Base-by-base conservation (phyloP, 2,888 invertebrate species). In the Ceraclea dissimilis region DNA sequence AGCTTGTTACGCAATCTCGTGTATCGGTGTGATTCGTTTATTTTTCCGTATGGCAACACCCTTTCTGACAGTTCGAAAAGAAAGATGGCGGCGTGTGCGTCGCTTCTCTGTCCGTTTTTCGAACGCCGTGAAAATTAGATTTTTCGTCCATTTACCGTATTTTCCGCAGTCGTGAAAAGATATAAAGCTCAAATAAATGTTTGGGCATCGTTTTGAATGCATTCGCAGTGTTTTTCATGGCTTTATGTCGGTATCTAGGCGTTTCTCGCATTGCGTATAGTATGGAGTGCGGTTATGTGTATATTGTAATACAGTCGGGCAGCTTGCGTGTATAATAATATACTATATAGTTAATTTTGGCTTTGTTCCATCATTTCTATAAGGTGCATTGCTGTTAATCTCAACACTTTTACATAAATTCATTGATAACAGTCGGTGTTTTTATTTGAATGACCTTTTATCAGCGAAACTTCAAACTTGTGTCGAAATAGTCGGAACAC, bases 31-130 rank as follows among this genome's bases (percentile, higher is more conserved):
- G 43, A 8, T 43, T 5, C 4, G 4, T 43, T 16, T 43, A 43
- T 43, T 26, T 26, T 10, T 4, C 26, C 26, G 10, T 10, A n/a
- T 26, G 26, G 26, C 26, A 26, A 26, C 26, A 26, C 10, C 10
- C 26, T 10, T 26, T 10, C 54, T 58, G 58, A 58, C 58, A 58
- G 58, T 58, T 58, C 58, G 46, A 58, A 58, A 51, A 54, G 10
- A 26, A 26, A 26, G 26, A 58, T 58, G 58, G 58, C 58, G 58
- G 20, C 50, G 26, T 33, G 22, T 48, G 43, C 33, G 18, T 16
- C 31, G 17, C n/a, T 31, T 47, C 46, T 51, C 51, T 51, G 51
- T 51, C 39, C 39, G 58, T 43, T 39, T 52, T 57, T 17, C 13
- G 20, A 21, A 20, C 33, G 44, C 31, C 20, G 26, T 17, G 5